Evolutionary conservation across 23 tunicate species (phyloP).

Genomic region (Phallusia fumigata): DNA sequence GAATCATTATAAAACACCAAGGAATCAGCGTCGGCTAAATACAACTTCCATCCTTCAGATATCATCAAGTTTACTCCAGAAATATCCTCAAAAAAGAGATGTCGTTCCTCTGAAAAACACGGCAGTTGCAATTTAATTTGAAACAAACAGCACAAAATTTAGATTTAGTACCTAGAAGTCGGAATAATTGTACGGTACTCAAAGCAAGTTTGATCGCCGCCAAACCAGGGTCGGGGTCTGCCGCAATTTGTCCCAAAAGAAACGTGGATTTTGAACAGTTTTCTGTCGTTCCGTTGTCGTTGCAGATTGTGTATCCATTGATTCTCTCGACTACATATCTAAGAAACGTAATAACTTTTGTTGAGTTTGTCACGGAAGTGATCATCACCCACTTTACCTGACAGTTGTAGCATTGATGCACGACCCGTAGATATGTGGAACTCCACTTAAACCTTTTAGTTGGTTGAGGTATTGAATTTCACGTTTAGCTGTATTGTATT

Average conservation of each 20-base stretch:
- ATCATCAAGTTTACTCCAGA: conserved; percentile 88
- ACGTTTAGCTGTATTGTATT: conserved; percentile 74
- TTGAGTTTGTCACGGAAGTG: too few relatives aligned
- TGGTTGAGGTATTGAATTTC: conserved; percentile 61
- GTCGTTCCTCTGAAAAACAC: conserved; percentile 73
- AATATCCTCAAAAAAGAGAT: conserved; percentile 76
- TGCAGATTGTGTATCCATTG: conserved; percentile 63
- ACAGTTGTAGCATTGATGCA: conserved; percentile 48
- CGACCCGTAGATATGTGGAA: conserved; percentile 71
- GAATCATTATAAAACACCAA: conserved; percentile 75
- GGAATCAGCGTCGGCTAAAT: conserved; percentile 82
- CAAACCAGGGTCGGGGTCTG: conserved; percentile 44
- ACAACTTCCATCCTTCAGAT: conserved; percentile 52
- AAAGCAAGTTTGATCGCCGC: conserved; percentile 65
- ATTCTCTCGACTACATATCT: conserved; percentile 89
- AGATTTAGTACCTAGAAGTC: conserved; percentile 49
- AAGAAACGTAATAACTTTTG: background rate
- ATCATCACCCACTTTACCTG: conserved; percentile 17
- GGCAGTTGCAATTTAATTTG: background rate
- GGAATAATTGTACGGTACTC: conserved; percentile 45
- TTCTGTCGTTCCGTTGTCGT: conserved; percentile 81
- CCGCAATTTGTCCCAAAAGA: conserved; percentile 30
- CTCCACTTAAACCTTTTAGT: conserved; percentile 69
- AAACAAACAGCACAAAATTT: background rate
- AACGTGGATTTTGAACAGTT: conserved; percentile 52